A percentile compares a stretch with the other conserved stretches of the same genome.
Conservation (phyloP, 53 echinoderm and acorn worm species). For the Antedon mediterranea region DNA sequence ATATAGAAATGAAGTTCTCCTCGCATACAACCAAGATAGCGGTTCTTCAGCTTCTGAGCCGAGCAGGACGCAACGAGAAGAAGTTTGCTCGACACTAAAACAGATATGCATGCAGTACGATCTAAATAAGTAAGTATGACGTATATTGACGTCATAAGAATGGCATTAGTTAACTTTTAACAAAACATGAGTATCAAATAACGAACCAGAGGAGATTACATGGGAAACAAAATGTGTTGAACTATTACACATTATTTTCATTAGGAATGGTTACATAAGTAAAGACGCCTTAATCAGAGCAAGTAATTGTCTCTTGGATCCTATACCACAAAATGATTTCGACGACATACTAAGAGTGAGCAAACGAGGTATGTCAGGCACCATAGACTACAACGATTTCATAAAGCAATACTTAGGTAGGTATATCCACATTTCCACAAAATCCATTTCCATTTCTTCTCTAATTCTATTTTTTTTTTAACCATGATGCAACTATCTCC, state of each 20-base stretch:
- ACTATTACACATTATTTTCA: no score
- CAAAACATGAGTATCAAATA: neutral
- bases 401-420: conserved; percentile 61
- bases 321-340: conserved; percentile 39
- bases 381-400: conserved; percentile 74
- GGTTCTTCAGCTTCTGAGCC: neutral
- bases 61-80: conserved; percentile 13
- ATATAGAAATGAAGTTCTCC: neutral
- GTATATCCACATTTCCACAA: no score
- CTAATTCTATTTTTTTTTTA: no score
- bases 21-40: neutral
- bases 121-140: conserved; percentile 36
- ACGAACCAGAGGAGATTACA: no score
- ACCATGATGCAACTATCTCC: no score
- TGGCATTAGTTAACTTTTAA: neutral
- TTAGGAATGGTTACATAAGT: conserved; percentile 58
- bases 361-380: conserved; percentile 35
- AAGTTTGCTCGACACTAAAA: conserved; percentile 43
- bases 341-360: conserved; percentile 41
- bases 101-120: conserved; percentile 60
- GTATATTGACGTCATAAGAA: neutral
- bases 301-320: conserved; percentile 48
- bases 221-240: no score
- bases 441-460: no score
- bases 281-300: conserved; percentile 46